These are phyloP conservation scores for Drosophila cyrtoloma DNA, from an alignment of 2,888 invertebrate species.

Conservation along the genomic window DNA sequence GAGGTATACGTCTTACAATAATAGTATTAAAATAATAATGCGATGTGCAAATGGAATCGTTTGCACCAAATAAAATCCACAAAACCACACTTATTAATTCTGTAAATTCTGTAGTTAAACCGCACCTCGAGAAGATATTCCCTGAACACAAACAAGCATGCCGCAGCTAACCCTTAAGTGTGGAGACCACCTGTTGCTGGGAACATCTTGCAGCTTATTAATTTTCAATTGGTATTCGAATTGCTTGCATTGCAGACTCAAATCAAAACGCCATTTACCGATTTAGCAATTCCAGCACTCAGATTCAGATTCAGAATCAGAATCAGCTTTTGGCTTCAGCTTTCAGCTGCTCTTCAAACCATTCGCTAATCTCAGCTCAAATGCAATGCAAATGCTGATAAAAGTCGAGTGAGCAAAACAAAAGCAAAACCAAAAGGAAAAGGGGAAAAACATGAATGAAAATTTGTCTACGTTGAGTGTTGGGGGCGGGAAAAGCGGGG, in stretches of 20 bases:
- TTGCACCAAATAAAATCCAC: not conserved
- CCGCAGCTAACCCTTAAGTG: not conserved
- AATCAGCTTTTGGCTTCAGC: slow-evolving; percentile 5
- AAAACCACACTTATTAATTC: not conserved
- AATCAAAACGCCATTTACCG: slow-evolving; percentile 68
- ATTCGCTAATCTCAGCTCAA: slow-evolving; percentile 75
- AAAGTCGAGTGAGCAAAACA: slow-evolving; percentile 39
- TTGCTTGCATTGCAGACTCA: slow-evolving; percentile 15
- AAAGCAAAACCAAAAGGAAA: slow-evolving; percentile 23
- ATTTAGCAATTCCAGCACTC: slow-evolving; percentile 47
- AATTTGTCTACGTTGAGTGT: slow-evolving; percentile 35
- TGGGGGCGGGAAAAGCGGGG: not conserved
- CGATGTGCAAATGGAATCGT: not conserved
- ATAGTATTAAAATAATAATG: not conserved
- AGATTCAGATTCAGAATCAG: not conserved
- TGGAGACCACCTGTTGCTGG: slow-evolving; percentile 19
- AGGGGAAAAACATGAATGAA: slow-evolving; percentile 37
- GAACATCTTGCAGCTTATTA: slow-evolving; percentile 50
- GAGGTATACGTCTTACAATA: too few species aligned
- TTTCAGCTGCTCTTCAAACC: slow-evolving; percentile 31
- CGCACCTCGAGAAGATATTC: not conserved
- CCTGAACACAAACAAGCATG: not conserved
- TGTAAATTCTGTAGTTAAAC: not conserved
- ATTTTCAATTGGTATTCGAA: slow-evolving; percentile 58
- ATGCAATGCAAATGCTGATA: slow-evolving; percentile 69